These are phyloP conservation scores for Drosophila persimilis DNA, from an alignment of 1,140 invertebrate genomes.

Conservation along the genomic window DNA sequence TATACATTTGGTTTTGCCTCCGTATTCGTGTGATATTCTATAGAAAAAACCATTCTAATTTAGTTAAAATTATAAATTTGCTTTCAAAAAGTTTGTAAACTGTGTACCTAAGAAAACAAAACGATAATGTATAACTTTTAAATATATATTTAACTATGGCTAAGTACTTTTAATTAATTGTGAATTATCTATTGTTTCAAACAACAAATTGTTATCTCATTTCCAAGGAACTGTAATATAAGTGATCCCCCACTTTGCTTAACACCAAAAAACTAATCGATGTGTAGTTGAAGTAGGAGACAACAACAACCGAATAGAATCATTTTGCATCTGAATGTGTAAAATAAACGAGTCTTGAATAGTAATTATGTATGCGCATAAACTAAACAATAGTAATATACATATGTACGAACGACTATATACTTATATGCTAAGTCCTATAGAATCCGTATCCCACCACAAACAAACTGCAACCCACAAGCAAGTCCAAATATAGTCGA, in stretches of 20 bases:
- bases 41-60: conserved; percentile 23
- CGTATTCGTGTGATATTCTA: conserved; percentile 65
- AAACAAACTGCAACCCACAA: conserved; percentile 72
- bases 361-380: conserved; percentile 19
- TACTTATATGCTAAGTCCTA: conserved; percentile 21
- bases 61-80: conserved; percentile 42
- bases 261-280: conserved; percentile 32
- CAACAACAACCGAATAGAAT: too few relatives aligned
- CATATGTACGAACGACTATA: conserved; percentile 29
- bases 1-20: conserved; percentile 60
- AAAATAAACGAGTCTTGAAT: conserved; percentile 7
- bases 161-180: conserved; percentile 59
- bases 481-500: conserved; percentile 56
- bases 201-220: conserved; percentile 59
- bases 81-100: conserved; percentile 40
- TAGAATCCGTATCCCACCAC: conserved; percentile 74
- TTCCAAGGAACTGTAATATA: conserved; percentile 48
- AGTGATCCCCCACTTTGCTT: conserved; percentile 19
- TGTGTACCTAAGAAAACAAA: conserved; percentile 64
- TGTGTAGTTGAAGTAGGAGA: conserved; percentile 52
- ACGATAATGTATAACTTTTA: conserved; percentile 15
- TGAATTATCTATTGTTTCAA: conserved; percentile 55
- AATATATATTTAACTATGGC: conserved; percentile 38
- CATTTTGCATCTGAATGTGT: conserved; percentile 45
- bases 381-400: conserved; percentile 20